These are phyloP conservation scores for Drosophila kikkawai DNA, from an alignment of 1,140 invertebrate genomes.

Conservation along the genomic window DNA sequence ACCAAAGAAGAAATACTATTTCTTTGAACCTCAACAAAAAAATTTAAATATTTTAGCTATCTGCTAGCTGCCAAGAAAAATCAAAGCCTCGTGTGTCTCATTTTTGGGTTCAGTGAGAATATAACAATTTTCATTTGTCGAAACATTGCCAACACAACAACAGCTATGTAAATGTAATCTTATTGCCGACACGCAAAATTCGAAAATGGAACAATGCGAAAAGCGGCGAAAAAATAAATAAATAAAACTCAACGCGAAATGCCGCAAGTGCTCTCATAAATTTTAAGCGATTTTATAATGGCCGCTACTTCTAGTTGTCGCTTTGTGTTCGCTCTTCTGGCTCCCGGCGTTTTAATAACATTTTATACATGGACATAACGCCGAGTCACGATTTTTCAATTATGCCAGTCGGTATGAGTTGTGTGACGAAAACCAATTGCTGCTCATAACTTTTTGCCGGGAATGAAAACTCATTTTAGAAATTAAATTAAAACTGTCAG, in stretches of 20 bases:
- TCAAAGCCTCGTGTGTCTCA: not conserved
- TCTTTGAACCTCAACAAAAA: too few species aligned
- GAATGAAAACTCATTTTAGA: slow-evolving; percentile 34
- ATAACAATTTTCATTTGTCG: slow-evolving; percentile 50
- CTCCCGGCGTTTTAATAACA: slow-evolving; percentile 62
- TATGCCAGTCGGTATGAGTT: slow-evolving; percentile 64
- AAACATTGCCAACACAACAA: slow-evolving; percentile 35
- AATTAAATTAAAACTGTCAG: slow-evolving; percentile 5
- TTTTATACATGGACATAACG: slow-evolving; percentile 51
- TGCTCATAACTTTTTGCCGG: not conserved
- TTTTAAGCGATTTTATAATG: slow-evolving; percentile 80
- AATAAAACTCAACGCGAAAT: slow-evolving; percentile 39
- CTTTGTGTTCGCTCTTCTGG: slow-evolving; percentile 44
- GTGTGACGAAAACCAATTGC: slow-evolving; percentile 39
- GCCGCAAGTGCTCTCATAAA: slow-evolving; percentile 77
- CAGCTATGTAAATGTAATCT: slow-evolving; percentile 49
- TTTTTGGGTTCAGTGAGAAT: not conserved
- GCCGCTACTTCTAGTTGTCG: slow-evolving; percentile 59
- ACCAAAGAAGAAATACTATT: too few species aligned
- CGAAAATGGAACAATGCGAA: slow-evolving; percentile 27
- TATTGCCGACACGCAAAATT: slow-evolving; percentile 70
- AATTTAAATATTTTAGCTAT: too few species aligned
- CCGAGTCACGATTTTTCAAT: slow-evolving; percentile 79
- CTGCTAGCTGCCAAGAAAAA: not conserved
- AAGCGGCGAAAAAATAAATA: slow-evolving; percentile 27